Conservation (phyloP, 2,797 vertebrate genomes). For the Cichlasoma orientale region DNA sequence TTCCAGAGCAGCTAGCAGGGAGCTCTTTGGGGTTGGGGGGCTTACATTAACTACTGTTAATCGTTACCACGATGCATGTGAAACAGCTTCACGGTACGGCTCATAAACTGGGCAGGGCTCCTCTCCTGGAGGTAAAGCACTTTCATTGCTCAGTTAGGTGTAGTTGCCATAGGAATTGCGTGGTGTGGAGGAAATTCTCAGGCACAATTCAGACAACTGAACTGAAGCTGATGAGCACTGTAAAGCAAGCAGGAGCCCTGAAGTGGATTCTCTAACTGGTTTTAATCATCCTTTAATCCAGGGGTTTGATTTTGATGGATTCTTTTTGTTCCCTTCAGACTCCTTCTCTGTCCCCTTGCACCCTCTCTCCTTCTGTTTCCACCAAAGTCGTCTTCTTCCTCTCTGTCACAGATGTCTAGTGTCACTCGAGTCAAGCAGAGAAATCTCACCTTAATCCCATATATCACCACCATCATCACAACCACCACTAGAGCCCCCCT, state of each 20-base stretch:
- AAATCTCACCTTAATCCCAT: conserved; percentile 64
- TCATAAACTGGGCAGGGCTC: conserved; percentile 58
- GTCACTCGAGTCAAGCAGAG: conserved; percentile 48
- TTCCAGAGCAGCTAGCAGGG: conserved; percentile 46
- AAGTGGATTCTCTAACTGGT: conserved; percentile 26
- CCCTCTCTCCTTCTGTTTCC: neutral
- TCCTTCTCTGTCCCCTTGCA: conserved; percentile 4
- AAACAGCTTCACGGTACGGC: conserved; percentile 56
- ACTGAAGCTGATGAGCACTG: conserved; percentile 20
- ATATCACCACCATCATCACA: conserved; percentile 42
- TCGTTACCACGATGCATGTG: conserved; percentile 58
- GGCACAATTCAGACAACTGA: conserved; percentile 12
- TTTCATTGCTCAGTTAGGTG: conserved; percentile 53
- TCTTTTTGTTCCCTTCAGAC: conserved; percentile 5
- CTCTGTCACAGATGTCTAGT: conserved; percentile 28
- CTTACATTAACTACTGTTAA: conserved; percentile 59
- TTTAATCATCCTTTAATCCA: conserved; percentile 41
- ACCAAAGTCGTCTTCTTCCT: conserved; percentile 15
- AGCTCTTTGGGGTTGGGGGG: conserved; percentile 32
- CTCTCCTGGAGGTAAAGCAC: conserved; percentile 57
- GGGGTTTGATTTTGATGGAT: conserved; percentile 2
- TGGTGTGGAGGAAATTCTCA: conserved; percentile 42
- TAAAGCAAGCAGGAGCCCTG: conserved; percentile 35
- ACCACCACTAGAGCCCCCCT: conserved; percentile 19
- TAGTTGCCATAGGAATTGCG: conserved; percentile 46